Evolutionary conservation across 2,797 vertebrate genomes (phyloP).

Genomic region (Zalophus californianus): DNA sequence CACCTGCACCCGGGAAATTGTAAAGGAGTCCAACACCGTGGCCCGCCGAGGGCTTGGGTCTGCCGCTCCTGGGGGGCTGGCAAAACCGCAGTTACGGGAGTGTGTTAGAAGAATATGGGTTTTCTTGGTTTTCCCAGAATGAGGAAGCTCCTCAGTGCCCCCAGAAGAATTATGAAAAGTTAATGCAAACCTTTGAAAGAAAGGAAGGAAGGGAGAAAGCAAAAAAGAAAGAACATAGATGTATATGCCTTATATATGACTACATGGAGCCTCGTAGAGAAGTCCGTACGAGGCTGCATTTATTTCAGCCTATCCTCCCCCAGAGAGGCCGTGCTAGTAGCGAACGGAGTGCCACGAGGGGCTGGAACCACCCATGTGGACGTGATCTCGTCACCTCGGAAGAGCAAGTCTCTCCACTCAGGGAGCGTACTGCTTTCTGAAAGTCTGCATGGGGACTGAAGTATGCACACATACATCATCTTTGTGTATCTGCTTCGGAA

Average conservation of each 20-base stretch:
- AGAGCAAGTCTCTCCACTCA: neutral
- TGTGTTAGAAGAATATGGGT: neutral
- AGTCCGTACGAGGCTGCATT: slow-evolving; percentile 54
- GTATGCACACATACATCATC: neutral
- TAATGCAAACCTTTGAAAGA: slow-evolving; percentile 74
- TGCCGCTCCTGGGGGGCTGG: neutral
- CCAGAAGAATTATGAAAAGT: slow-evolving; percentile 68
- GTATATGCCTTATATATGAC: slow-evolving; percentile 71
- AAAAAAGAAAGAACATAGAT: slow-evolving; percentile 50
- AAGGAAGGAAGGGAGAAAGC: neutral
- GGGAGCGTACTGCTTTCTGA: neutral
- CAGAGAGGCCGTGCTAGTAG: neutral
- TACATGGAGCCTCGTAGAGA: slow-evolving; percentile 64
- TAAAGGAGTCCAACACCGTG: neutral
- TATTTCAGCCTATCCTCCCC: slow-evolving; percentile 62
- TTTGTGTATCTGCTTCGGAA: neutral
- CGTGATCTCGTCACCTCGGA: neutral
- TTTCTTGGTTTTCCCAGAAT: slow-evolving; percentile 68
- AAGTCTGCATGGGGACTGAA: neutral
- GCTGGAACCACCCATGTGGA: neutral
- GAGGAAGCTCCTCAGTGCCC: slow-evolving; percentile 59
- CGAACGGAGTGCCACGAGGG: neutral
- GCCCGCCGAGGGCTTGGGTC: neutral
- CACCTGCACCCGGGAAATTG: neutral
- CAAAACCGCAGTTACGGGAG: neutral